Evolutionary conservation across 2,888 invertebrate species (phyloP).

Genomic region (Eupithecia tripunctaria): DNA sequence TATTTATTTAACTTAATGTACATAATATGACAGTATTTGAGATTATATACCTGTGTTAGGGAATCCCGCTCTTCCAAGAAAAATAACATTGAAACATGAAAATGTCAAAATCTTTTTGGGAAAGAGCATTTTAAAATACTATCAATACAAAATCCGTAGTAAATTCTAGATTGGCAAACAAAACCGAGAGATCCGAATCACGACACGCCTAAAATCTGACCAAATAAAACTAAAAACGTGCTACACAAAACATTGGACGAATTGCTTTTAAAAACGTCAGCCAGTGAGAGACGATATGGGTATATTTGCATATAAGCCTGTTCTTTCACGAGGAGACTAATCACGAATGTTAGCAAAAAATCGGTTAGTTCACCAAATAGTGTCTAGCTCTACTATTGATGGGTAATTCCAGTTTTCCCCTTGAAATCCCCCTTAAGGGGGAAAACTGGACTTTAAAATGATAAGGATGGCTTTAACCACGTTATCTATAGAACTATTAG

Average conservation of each 20-base stretch:
- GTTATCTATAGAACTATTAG: background rate
- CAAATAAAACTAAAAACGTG: background rate
- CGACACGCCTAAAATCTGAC: conserved; percentile 6
- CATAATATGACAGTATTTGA: too few species aligned
- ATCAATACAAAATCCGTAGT: background rate
- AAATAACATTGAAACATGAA: too few species aligned
- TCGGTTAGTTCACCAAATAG: background rate
- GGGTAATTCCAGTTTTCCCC: too few species aligned
- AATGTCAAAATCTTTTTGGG: background rate
- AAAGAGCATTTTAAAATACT: background rate
- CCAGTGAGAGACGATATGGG: background rate
- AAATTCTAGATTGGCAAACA: background rate
- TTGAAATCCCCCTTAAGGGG: too few species aligned
- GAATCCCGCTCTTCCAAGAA: too few species aligned
- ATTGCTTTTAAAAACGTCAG: conserved; percentile 7
- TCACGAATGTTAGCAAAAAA: background rate
- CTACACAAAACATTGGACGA: conserved; percentile 4
- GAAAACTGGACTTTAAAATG: too few species aligned
- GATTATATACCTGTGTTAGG: too few species aligned
- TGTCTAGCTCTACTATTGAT: background rate
- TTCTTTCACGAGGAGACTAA: background rate
- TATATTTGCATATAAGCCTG: conserved; percentile 2
- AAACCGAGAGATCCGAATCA: background rate
- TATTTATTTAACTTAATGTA: too few species aligned
- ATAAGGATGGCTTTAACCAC: background rate